Conservation (phyloP, 2,888 invertebrate genomes). For the Stenoptilia bipunctidactyla region DNA sequence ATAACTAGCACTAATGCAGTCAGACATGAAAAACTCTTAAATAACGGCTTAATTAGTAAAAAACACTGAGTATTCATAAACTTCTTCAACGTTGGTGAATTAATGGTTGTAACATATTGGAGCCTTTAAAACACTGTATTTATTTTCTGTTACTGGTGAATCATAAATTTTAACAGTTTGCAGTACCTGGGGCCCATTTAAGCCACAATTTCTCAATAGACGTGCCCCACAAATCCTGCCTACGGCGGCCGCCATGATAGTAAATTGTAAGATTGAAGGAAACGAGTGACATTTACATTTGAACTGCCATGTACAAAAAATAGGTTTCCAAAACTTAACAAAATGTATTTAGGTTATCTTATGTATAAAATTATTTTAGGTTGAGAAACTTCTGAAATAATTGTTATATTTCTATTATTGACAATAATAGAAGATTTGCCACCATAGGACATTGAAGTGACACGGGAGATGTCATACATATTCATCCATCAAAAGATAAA, state of each 20-base stretch:
- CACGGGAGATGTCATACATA: no score
- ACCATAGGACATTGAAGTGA: no score
- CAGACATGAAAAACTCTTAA: slow-evolving; percentile 18
- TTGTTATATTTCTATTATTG: no score
- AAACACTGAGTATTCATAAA: slow-evolving; percentile 15
- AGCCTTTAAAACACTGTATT: slow-evolving; percentile 11
- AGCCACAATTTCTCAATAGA: slow-evolving; percentile 82
- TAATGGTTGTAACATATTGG: slow-evolving; percentile 27
- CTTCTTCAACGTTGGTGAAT: slow-evolving; percentile 24
- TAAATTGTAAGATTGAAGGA: slow-evolving; percentile 63
- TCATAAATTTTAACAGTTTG: slow-evolving; percentile 21
- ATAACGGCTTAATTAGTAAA: slow-evolving; percentile 2
- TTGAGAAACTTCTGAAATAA: no score
- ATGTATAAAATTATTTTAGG: no score
- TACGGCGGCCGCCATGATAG: slow-evolving; percentile 90
- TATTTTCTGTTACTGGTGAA: no score
- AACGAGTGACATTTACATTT: slow-evolving; percentile 42
- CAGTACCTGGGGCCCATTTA: slow-evolving; percentile 80
- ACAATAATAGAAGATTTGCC: no score
- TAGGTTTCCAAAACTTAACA: no score
- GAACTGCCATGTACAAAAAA: slow-evolving; percentile 26
- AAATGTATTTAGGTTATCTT: no score
- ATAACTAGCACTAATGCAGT: no score
- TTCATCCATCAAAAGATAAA: no score
- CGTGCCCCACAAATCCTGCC: slow-evolving; percentile 88